These are phyloP conservation scores for Psephotus haematonotus DNA, from an alignment of 2,113 vertebrate species.

Conservation along the genomic window DNA sequence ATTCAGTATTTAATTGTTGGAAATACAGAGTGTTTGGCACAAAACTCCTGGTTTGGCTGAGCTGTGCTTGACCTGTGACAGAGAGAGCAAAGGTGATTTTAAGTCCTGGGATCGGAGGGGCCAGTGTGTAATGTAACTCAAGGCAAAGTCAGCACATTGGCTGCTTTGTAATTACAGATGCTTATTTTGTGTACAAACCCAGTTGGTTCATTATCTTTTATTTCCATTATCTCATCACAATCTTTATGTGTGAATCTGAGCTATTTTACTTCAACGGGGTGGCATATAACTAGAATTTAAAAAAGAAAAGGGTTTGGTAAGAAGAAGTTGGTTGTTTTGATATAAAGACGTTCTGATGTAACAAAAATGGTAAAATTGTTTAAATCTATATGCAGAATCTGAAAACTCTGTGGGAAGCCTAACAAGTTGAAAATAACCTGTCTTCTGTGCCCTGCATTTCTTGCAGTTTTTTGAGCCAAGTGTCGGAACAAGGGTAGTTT, in stretches of 20 bases:
- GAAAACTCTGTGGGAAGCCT: background rate
- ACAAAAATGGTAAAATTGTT: background rate
- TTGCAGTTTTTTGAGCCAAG: background rate
- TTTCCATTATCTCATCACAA: slow-evolving; percentile 23
- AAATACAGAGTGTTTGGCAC: slow-evolving; percentile 35
- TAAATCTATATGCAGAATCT: background rate
- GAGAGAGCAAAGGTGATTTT: slow-evolving; percentile 33
- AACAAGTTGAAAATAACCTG: background rate
- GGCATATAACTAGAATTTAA: background rate
- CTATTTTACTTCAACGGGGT: background rate
- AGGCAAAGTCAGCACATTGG: background rate
- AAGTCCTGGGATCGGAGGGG: background rate
- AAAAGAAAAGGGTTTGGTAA: background rate
- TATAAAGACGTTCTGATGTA: background rate
- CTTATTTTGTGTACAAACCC: slow-evolving; percentile 9
- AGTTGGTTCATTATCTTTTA: background rate
- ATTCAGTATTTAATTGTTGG: slow-evolving; percentile 4
- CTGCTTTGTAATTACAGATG: background rate
- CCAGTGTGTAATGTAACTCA: background rate
- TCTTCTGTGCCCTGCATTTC: background rate
- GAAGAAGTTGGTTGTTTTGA: background rate
- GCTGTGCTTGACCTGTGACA: slow-evolving; percentile 13
- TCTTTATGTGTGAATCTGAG: slow-evolving; percentile 14
- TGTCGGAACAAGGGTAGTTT: background rate
- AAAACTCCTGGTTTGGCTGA: slow-evolving; percentile 21